Evolutionary conservation across 2,113 vertebrate genomes (phyloP).

Genomic region (Leptodactylus fuscus): DNA sequence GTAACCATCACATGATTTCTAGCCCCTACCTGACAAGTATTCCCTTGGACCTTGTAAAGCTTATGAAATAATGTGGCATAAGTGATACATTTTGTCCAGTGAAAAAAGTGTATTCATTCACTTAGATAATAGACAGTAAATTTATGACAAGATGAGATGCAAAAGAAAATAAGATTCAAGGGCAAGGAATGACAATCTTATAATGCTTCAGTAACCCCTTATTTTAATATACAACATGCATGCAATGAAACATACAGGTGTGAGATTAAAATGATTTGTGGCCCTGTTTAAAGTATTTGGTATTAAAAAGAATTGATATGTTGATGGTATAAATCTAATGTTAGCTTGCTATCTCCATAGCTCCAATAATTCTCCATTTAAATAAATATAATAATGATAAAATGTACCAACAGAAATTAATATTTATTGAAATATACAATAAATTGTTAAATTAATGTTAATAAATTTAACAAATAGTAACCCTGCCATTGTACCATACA

Average conservation of each 20-base stretch:
- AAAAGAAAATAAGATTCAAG: constrained; percentile 44
- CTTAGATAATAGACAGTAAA: constrained; percentile 34
- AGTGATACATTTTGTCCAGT: constrained; percentile 11
- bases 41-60: constrained; percentile 33
- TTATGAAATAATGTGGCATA: constrained; percentile 40
- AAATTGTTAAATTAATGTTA: too few relatives aligned
- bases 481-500: too few relatives aligned
- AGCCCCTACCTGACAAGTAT: constrained; percentile 32
- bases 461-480: too few relatives aligned
- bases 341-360: too few relatives aligned
- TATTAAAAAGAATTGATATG: too few relatives aligned
- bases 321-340: neutral
- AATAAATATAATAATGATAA: too few relatives aligned
- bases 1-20: constrained; percentile 32
- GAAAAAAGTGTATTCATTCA: constrained; percentile 39
- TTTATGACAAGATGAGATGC: constrained; percentile 22
- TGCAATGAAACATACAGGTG: neutral
- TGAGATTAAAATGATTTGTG: constrained; percentile 28
- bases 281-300: neutral
- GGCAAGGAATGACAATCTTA: constrained; percentile 38
- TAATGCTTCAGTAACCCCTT: constrained; percentile 20
- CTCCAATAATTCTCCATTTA: too few relatives aligned
- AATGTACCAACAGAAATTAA: too few relatives aligned
- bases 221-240: neutral
- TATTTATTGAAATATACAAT: too few relatives aligned